Conservation (phyloP, 2,113 vertebrate genomes). For the Coturnix japonica region DNA sequence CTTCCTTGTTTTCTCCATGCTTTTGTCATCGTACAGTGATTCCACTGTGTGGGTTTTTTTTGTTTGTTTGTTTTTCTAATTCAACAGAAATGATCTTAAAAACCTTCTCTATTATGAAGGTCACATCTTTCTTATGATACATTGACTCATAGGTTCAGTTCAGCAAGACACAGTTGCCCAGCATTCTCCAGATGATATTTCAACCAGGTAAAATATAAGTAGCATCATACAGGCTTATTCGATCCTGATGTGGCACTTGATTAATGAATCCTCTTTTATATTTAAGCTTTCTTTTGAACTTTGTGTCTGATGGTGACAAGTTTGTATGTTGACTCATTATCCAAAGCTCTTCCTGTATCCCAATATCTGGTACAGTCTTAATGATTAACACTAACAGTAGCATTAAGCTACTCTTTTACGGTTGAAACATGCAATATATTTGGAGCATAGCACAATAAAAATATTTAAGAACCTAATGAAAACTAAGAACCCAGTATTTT, state of each 20-base stretch:
- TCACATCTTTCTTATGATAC: background rate
- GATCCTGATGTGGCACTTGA: background rate
- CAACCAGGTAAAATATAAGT: background rate
- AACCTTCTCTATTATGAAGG: background rate
- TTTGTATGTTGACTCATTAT: background rate
- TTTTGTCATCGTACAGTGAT: background rate
- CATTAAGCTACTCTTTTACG: background rate
- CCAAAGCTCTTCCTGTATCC: background rate
- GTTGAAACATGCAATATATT: background rate
- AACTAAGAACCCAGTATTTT: background rate
- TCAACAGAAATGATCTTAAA: background rate
- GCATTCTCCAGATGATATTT: background rate
- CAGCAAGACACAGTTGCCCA: background rate
- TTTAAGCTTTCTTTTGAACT: background rate
- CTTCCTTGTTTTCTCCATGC: background rate
- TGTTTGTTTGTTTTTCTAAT: background rate
- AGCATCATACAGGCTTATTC: background rate
- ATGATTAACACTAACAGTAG: background rate
- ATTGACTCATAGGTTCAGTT: background rate
- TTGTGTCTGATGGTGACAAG: background rate
- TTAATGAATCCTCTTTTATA: background rate
- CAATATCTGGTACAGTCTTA: background rate
- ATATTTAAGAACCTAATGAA: background rate
- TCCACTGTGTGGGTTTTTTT: background rate
- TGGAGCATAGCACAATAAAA: background rate